Evolutionary conservation across 92 coral and sea anemone genomes (phyloP).

Genomic region (Porites lobata): DNA sequence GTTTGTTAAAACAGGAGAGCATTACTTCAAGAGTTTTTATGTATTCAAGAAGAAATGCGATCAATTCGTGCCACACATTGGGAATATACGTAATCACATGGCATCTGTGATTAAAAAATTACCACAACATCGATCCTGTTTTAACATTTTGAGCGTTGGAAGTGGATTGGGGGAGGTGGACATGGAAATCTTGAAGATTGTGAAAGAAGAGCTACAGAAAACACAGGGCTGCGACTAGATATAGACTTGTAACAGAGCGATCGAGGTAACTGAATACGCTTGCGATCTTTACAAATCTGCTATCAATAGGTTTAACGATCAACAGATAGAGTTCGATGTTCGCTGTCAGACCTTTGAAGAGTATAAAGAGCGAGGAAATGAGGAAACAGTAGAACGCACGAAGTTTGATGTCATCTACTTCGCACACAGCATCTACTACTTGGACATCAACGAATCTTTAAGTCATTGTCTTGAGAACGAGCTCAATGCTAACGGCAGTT

Average conservation of each 20-base stretch:
- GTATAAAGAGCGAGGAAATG: not conserved
- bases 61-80: not conserved
- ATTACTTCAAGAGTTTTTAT: not conserved
- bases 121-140: not conserved
- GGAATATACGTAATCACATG: not conserved
- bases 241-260: slow-evolving; percentile 40
- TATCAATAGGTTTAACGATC: not conserved
- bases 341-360: slow-evolving; percentile 44
- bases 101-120: not conserved
- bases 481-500: slow-evolving; percentile 14
- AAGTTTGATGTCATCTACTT: slow-evolving; percentile 57
- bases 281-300: slow-evolving; percentile 4
- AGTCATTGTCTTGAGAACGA: slow-evolving; percentile 23
- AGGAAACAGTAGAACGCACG: not conserved
- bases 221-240: not conserved
- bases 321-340: slow-evolving; percentile 7
- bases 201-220: not conserved
- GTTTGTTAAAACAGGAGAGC: not conserved
- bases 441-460: slow-evolving; percentile 29
- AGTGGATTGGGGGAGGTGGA: not conserved
- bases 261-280: slow-evolving; percentile 7
- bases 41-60: not conserved
- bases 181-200: not conserved
- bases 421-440: slow-evolving; percentile 50
- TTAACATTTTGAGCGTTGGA: not conserved